Percentiles rank a stretch among this genome's conserved stretches.
These are phyloP conservation scores for Urocyon cinereoargenteus DNA, from an alignment of 2,797 vertebrate species.

Conservation along the genomic window DNA sequence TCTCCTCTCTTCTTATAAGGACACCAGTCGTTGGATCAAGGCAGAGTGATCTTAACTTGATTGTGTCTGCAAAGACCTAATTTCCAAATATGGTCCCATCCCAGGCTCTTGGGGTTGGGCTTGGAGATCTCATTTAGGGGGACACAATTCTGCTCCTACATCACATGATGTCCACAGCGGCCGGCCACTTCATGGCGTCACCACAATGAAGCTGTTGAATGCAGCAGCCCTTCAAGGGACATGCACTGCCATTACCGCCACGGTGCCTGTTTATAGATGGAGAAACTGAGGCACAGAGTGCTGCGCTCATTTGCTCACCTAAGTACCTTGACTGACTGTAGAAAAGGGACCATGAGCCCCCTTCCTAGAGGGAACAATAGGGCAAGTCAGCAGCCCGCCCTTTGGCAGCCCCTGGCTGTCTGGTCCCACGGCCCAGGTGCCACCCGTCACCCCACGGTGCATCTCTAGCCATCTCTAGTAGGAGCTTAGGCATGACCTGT, in stretches of 20 bases:
- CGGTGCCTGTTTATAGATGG: background rate
- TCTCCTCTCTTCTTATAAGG: background rate
- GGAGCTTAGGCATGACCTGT: too few species aligned
- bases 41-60: rapidly evolving
- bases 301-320: rapidly evolving
- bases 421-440: rapidly evolving
- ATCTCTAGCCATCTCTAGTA: background rate
- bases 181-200: rapidly evolving
- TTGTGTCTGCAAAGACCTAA: background rate
- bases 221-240: too few species aligned
- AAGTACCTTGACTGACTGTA: rapidly evolving
- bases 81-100: background rate
- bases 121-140: background rate
- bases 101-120: background rate
- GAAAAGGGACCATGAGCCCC: background rate
- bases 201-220: rapidly evolving
- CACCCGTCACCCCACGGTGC: rapidly evolving
- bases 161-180: rapidly evolving
- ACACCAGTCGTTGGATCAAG: rapidly evolving
- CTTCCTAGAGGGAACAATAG: too few species aligned
- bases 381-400: rapidly evolving
- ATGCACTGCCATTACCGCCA: rapidly evolving
- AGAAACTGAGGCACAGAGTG: background rate
- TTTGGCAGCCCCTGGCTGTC: rapidly evolving
- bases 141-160: rapidly evolving